Base-by-base conservation (phyloP, 2,113 vertebrate genomes). In the Ranitomeya variabilis region DNA sequence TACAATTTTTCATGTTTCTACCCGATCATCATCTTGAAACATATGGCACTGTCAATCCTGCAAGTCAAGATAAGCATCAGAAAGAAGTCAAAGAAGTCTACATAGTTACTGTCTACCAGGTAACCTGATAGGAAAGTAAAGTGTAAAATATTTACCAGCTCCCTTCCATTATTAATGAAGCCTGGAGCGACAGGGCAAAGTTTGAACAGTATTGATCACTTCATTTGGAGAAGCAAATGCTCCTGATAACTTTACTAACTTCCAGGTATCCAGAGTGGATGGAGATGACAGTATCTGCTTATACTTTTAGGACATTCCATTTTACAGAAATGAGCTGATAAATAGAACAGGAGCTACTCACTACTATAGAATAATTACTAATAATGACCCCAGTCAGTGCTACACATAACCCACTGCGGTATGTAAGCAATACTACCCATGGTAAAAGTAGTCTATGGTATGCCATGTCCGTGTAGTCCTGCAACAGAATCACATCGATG, bases 121-220 rank as follows among this genome's bases (percentile, higher is more conserved):
- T 85, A 89, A 89, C 67, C 60, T 51, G 82, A 89, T 89, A 67
- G 78, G 69, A 85, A 83, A 31, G 45, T 71, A 26, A 85, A 31
- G 71, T 69, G 74, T 89, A 85, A 84, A 89, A 89, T 89, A 89
- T 89, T 89, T 89, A 89, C 73, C 60, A 85, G 73, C 6, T 67
- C 51, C 15, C 23, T 69, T 89, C 23, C 52, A 89, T 89, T 59
- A 89, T 89, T 89, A 85, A 89, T 89, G 82, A 89, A 16, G 81
- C 37, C 52, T 64, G 69, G 69, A 89, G 81, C 87, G 31, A 26
- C 81, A 59, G 86, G 78, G 59, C 86, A 45, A 23, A 71, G 62
- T 80, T 59, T 66, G 59, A 79, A 79, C 74, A 52, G 14, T 86
- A 12, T 11, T 60, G 55, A 88, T 82, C 52, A 57, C 74, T 74